Base-by-base conservation (phyloP, 2,113 vertebrate species). In the Salminus brasiliensis region DNA sequence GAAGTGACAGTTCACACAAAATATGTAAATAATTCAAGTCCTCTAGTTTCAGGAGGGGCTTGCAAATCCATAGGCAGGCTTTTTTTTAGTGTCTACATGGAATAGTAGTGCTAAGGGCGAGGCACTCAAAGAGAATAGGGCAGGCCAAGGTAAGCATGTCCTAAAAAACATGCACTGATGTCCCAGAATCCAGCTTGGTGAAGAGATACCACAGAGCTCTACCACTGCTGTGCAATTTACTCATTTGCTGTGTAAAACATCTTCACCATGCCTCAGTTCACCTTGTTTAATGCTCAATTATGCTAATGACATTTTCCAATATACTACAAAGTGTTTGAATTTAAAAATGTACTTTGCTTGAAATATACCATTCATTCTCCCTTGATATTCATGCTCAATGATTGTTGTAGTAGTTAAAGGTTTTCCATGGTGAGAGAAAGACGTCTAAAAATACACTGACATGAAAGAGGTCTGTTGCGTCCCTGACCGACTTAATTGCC, bases 401-500 rank as follows among this genome's bases (percentile, higher is more conserved):
- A 67, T 43, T 10, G 43, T 55, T n/a, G 30, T 18, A 59, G 47
- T 13, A 36, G 73, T 47, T 15, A 55, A 15, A 65, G 57, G n/a
- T 41, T 53, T 67, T 49, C 62, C 29, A 23, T 67, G 49, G 49
- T 76, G 29, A 47, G 36, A 53, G 47, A 70, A 70, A 47, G 60
- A 1, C 8, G 18, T 15, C 45, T 73, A 74, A 76, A 82, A 68
- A 76, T 62, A 73, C 23, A 6, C 21, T 39, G n/a, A 1, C 45
- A 34, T 45, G 1, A 36, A 23, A 69, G 12, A 62, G 63, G 65
- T 62, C 39, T 78, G 59, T 59, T 21, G 16, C 29, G 47, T 77
- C 59, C 49, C 72, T 30, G 57, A 25, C 47, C 0, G 34, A 81
- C 66, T 72, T 75, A 53, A 81, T 85, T 81, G 49, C 41, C 63